Conservation (phyloP, 2,113 vertebrate species). For the Ictalurus furcatus region DNA sequence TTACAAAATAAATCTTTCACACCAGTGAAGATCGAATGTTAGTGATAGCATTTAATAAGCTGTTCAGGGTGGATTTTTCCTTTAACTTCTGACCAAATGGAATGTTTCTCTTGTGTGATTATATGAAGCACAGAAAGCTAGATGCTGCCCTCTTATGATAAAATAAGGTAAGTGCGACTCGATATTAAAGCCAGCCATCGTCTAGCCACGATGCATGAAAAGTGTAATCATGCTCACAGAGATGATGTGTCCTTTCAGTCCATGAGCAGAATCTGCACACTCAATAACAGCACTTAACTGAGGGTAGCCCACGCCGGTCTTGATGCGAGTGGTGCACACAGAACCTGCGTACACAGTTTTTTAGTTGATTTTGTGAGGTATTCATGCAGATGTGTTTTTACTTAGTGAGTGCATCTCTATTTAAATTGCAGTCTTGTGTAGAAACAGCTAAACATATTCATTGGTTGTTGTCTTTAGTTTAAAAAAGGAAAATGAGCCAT, state of each 20-base stretch:
- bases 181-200: background rate
- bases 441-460: background rate
- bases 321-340: constrained; percentile 96
- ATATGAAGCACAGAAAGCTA: background rate
- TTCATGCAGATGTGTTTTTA: background rate
- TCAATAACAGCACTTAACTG: constrained; percentile 98
- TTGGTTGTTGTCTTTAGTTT: background rate
- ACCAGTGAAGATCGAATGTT: too few relatives aligned
- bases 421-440: background rate
- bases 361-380: background rate
- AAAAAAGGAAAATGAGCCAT: background rate
- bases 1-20: background rate
- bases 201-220: background rate
- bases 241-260: constrained; percentile 97
- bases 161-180: background rate
- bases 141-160: constrained; percentile 58
- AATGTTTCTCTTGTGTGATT: background rate
- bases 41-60: background rate
- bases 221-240: constrained; percentile 79
- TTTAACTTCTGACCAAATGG: background rate
- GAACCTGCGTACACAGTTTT: constrained; percentile 77
- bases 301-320: constrained; percentile 96
- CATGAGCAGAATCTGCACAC: constrained; percentile 95
- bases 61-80: background rate
- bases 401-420: background rate